Evolutionary conservation across 30 jellyfish, hydroid and myxozoan species (phyloP).

Genomic region (Turritopsis dohrnii): DNA sequence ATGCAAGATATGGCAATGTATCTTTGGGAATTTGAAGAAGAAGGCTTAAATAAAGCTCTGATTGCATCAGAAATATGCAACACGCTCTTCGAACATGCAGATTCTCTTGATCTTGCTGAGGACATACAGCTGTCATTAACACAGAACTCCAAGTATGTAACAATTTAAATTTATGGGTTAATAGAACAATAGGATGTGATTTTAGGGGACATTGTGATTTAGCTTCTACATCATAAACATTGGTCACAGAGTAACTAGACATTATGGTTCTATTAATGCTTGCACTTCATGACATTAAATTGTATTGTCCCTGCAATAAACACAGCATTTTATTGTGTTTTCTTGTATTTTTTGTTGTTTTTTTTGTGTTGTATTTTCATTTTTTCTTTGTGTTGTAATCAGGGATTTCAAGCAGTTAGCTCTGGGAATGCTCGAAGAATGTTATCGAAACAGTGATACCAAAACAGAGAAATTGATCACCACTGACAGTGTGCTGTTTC

Average conservation of each 20-base stretch:
- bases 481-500: slow-evolving; percentile 44
- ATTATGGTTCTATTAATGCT: no score
- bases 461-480: slow-evolving; percentile 60
- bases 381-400: neutral
- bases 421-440: slow-evolving; percentile 55
- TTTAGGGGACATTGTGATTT: neutral
- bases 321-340: no score
- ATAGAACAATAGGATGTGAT: no score
- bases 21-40: slow-evolving; percentile 70
- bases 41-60: slow-evolving; percentile 67
- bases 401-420: slow-evolving; percentile 63
- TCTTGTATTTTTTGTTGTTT: neutral
- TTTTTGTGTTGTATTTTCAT: neutral
- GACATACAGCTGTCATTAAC: slow-evolving; percentile 30
- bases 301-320: no score
- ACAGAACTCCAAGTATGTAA: slow-evolving; percentile 4
- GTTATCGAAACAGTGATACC: slow-evolving; percentile 43
- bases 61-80: slow-evolving; percentile 55
- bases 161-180: neutral
- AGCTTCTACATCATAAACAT: neutral
- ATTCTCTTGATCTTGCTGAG: slow-evolving; percentile 50
- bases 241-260: neutral
- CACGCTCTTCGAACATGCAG: slow-evolving; percentile 62
- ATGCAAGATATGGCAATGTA: slow-evolving; percentile 82
- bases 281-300: no score